These are phyloP conservation scores for Oxyura jamaicensis DNA, from an alignment of 2,113 vertebrate genomes.

Conservation along the genomic window DNA sequence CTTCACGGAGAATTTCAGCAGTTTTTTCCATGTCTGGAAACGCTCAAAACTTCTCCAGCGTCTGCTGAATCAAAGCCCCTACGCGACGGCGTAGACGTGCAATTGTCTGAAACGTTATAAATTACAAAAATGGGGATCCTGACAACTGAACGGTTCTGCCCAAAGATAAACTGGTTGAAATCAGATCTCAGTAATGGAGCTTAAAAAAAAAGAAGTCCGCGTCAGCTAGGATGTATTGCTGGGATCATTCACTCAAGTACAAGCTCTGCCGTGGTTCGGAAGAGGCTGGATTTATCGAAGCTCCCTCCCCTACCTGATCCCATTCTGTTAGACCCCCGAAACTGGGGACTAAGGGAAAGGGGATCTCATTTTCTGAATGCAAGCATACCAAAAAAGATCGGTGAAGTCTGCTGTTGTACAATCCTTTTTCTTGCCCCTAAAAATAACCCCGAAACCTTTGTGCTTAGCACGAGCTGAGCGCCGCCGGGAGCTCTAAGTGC, in stretches of 20 bases:
- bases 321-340: not conserved
- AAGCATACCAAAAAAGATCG: not conserved
- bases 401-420: not conserved
- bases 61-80: not conserved
- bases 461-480: not conserved
- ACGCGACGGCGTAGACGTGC: rapidly evolving
- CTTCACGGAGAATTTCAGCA: not conserved
- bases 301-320: not conserved
- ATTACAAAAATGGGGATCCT: not conserved
- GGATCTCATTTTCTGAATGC: not conserved
- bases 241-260: not conserved
- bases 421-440: not conserved
- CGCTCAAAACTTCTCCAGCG: no score
- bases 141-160: not conserved
- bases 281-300: not conserved
- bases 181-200: not conserved
- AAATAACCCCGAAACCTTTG: not conserved
- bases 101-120: not conserved
- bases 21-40: not conserved
- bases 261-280: not conserved
- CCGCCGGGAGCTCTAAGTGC: not conserved
- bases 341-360: not conserved
- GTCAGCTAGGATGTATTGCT: not conserved
- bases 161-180: not conserved
- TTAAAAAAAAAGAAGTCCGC: not conserved